Conservation (phyloP, 2,888 invertebrate genomes). For the Camptogramma bilineatum region DNA sequence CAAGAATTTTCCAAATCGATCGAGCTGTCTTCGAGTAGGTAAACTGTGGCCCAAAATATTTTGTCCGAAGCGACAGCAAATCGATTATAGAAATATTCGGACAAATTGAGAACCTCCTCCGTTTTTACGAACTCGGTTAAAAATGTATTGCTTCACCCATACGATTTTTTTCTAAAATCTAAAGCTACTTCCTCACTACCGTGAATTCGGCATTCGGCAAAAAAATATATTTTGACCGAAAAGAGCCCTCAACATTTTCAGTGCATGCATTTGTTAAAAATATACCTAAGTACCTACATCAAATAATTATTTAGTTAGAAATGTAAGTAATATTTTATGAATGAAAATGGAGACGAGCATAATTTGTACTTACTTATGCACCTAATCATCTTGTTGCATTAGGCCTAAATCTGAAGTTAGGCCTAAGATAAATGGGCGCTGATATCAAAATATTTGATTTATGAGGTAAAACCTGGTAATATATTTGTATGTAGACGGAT, state of each 20-base stretch:
- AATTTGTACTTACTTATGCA: neutral
- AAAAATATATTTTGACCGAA: neutral
- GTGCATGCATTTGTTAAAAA: too few species aligned
- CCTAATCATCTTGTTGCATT: neutral
- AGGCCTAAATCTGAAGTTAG: slow-evolving; percentile 30
- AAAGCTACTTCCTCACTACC: neutral
- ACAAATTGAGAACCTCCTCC: too few species aligned
- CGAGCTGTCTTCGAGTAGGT: too few species aligned
- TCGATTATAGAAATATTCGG: too few species aligned
- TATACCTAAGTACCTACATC: too few species aligned
- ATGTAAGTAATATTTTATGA: neutral
- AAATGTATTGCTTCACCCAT: too few species aligned
- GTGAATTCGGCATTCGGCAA: slow-evolving; percentile 3
- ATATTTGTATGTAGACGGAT: neutral
- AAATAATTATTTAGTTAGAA: too few species aligned
- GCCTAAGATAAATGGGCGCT: slow-evolving; percentile 19
- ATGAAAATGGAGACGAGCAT: neutral
- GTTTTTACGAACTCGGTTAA: too few species aligned
- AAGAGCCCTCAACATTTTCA: neutral
- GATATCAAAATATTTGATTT: neutral
- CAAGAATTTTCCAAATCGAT: too few species aligned
- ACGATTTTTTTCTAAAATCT: too few species aligned
- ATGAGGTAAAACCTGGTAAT: neutral
- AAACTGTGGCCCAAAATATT: too few species aligned
- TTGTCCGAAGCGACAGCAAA: too few species aligned